Evolutionary conservation across 2,113 vertebrate genomes (phyloP).

Genomic region (Cyanoramphus novaezelandiae): DNA sequence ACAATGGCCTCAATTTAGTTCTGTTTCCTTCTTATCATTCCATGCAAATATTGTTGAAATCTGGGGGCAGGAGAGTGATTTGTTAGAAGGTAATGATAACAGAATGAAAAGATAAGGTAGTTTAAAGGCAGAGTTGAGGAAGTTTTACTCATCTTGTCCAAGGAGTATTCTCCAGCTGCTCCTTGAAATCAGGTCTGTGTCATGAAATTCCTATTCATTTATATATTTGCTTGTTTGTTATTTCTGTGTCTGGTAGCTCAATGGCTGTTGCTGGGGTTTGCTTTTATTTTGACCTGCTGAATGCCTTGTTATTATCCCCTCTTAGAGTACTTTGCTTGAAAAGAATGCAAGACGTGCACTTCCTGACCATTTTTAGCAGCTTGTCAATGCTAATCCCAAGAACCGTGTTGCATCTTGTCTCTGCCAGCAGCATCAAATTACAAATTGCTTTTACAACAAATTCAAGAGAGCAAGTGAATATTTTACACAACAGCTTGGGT

Average conservation of each 20-base stretch:
- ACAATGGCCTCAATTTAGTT: neutral
- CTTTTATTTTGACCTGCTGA: neutral
- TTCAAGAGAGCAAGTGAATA: neutral
- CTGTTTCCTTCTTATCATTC: neutral
- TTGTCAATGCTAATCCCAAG: neutral
- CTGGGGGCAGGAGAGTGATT: neutral
- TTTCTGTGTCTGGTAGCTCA: neutral
- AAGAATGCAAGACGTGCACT: rapidly evolving
- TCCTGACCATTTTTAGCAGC: neutral
- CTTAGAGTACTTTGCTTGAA: neutral
- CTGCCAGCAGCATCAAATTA: neutral
- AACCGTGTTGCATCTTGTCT: neutral
- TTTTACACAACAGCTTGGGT: neutral
- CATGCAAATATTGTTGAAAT: neutral
- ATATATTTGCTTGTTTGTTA: neutral
- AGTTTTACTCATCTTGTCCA: neutral
- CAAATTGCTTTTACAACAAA: neutral
- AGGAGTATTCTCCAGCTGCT: neutral
- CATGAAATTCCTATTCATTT: neutral
- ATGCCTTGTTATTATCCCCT: neutral
- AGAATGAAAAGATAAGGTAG: neutral
- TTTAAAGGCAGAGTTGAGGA: neutral
- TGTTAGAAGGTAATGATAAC: neutral
- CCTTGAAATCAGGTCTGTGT: neutral
- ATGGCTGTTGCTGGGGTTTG: neutral